phyloP scores from a whole-genome alignment of 2,797 vertebrate species.

The Lates japonicus region DNA sequence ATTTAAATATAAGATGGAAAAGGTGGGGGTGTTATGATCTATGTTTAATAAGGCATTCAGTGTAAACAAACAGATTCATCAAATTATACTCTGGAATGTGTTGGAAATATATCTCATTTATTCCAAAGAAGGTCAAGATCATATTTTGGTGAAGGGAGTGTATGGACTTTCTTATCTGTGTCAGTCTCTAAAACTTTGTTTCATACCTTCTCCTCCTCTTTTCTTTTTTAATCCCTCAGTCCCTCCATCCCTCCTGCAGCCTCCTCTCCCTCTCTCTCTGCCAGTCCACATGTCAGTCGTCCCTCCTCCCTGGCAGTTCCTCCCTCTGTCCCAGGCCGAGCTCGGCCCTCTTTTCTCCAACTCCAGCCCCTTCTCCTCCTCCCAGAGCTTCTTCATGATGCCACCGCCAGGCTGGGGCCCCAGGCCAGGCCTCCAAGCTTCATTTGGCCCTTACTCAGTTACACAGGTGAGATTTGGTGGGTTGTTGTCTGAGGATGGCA shows the following conservation, averaged over 20 bases:
- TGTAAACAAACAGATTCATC: too few species aligned
- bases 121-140: too few species aligned
- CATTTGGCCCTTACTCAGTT: slow-evolving; percentile 82
- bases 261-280: slow-evolving; percentile 71
- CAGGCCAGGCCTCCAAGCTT: slow-evolving; percentile 72
- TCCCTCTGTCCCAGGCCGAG: slow-evolving; percentile 80
- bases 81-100: too few species aligned
- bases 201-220: background rate
- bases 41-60: too few species aligned
- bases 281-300: slow-evolving; percentile 73
- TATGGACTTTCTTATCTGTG: too few species aligned
- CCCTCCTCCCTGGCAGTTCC: slow-evolving; percentile 72
- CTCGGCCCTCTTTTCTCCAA: slow-evolving; percentile 83
- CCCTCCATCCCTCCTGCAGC: slow-evolving; percentile 63
- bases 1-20: too few species aligned
- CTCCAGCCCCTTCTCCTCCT: slow-evolving; percentile 82
- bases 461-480: slow-evolving; percentile 66
- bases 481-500: background rate
- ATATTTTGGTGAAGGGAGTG: too few species aligned
- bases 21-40: too few species aligned
- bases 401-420: slow-evolving; percentile 51
- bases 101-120: too few species aligned
- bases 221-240: slow-evolving; percentile 29
- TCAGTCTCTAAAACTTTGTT: too few species aligned
- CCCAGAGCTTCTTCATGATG: slow-evolving; percentile 81